A percentile compares a stretch with the other conserved stretches of the same genome.
Evolutionary conservation across 2,888 invertebrate species (phyloP).

Genomic region (Rhagonycha lutea): DNA sequence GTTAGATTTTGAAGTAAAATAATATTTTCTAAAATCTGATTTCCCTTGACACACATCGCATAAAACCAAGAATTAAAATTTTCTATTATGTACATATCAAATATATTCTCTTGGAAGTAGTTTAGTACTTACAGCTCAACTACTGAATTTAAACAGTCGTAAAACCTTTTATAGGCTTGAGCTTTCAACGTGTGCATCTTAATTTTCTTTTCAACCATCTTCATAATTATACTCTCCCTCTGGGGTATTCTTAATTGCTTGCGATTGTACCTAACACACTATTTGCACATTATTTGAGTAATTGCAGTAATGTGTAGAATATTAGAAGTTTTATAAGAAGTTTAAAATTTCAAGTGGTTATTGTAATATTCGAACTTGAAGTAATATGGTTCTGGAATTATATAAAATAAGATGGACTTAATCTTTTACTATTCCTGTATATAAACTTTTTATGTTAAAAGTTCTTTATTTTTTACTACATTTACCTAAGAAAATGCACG

Average conservation of each 20-base stretch:
- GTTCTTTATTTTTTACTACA: background rate
- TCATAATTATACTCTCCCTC: slow-evolving; percentile 52
- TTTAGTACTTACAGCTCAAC: slow-evolving; percentile 30
- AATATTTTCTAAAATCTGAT: background rate
- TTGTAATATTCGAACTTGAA: background rate
- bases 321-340: background rate
- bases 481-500: background rate
- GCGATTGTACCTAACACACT: slow-evolving; percentile 39
- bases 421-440: background rate
- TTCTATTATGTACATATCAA: background rate
- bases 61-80: background rate
- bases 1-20: background rate
- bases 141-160: slow-evolving; percentile 50
- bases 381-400: background rate
- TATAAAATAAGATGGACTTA: background rate
- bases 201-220: slow-evolving; percentile 50
- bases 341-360: background rate
- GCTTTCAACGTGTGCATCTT: slow-evolving; percentile 52
- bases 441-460: background rate
- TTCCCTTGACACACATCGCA: background rate
- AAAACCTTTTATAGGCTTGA: slow-evolving; percentile 52
- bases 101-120: background rate
- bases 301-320: background rate
- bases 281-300: slow-evolving; percentile 8
- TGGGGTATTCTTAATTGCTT: slow-evolving; percentile 46